These are phyloP conservation scores for Strigops habroptila DNA, from an alignment of 2,113 vertebrate species.

Conservation along the genomic window DNA sequence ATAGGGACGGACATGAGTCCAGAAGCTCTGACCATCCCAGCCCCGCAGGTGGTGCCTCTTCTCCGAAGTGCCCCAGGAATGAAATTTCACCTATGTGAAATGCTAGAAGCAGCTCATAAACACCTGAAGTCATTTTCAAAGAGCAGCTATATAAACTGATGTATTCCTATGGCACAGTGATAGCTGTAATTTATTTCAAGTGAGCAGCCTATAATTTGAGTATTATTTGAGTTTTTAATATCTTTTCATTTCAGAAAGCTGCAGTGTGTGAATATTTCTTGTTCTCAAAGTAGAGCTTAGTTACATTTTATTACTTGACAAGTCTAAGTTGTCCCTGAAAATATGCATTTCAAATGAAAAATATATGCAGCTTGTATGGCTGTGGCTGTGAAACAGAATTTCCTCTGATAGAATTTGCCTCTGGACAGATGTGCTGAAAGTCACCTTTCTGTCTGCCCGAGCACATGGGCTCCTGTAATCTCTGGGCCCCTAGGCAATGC, in stretches of 20 bases:
- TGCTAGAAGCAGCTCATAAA: background rate
- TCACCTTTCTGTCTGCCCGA: background rate
- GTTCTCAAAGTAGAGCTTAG: background rate
- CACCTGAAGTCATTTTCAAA: background rate
- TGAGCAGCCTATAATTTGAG: background rate
- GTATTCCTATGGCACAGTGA: background rate
- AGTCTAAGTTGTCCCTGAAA: background rate
- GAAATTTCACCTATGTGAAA: background rate
- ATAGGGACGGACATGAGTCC: accelerated
- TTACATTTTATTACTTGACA: accelerated
- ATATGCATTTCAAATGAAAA: background rate
- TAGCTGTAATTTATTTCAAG: background rate
- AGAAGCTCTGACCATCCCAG: background rate
- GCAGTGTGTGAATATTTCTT: accelerated
- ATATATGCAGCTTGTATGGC: accelerated
- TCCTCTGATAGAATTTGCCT: background rate
- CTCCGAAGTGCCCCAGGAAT: accelerated
- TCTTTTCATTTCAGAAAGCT: background rate
- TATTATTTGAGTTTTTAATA: background rate
- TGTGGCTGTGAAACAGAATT: background rate
- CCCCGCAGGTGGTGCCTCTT: background rate
- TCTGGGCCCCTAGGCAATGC: background rate
- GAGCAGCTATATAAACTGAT: background rate
- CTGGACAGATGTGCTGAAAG: background rate
- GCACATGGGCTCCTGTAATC: background rate